Evolutionary conservation across 2,888 invertebrate genomes (phyloP).

Genomic region (Smittia sp.): DNA sequence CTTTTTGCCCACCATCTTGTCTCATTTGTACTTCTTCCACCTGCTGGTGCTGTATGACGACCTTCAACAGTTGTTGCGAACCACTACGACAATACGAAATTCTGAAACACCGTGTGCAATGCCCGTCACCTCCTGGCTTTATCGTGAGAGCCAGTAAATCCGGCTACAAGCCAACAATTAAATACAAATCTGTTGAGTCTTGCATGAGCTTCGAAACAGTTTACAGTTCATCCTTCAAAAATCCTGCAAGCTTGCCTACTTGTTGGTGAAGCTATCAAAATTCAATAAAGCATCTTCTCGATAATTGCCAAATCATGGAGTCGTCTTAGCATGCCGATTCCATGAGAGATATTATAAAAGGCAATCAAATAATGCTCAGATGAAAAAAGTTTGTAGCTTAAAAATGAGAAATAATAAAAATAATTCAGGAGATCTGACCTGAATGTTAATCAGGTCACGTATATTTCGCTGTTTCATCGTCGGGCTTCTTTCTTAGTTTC

Average conservation of each 20-base stretch:
- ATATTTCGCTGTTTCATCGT: constrained; percentile 3
- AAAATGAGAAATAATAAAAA: constrained; percentile 39
- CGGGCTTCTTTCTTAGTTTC: not conserved
- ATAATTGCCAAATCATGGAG: no score
- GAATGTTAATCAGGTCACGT: constrained; percentile 39
- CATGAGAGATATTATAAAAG: no score
- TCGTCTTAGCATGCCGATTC: no score
- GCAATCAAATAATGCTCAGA: not conserved
- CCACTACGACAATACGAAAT: not conserved
- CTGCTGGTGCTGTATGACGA: not conserved
- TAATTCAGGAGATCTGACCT: constrained; percentile 25
- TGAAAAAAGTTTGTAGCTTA: constrained; percentile 38
- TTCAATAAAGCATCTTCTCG: no score
- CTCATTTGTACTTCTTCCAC: not conserved
- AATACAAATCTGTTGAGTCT: not conserved
- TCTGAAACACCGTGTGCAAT: not conserved
- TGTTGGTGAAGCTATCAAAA: no score
- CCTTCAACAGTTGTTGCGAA: not conserved
- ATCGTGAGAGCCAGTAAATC: not conserved
- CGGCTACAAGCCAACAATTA: not conserved
- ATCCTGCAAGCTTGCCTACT: not conserved
- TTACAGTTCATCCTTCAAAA: not conserved
- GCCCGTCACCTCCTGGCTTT: not conserved
- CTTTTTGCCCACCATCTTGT: not conserved
- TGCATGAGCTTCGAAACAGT: not conserved